Base-by-base conservation (phyloP, 2,888 invertebrate species). In the Dryobotodes eremita region DNA sequence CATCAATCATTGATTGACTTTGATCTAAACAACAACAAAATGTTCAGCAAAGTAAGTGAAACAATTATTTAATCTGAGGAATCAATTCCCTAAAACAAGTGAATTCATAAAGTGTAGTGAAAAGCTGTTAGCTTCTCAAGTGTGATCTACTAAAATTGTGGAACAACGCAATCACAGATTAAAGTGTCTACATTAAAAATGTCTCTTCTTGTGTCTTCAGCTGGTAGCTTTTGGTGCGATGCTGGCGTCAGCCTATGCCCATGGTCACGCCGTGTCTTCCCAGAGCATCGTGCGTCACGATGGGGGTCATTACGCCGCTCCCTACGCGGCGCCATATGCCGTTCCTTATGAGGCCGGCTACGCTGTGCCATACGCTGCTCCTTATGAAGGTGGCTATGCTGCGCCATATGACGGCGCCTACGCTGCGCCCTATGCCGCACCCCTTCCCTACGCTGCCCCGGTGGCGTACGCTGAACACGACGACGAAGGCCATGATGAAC, bases 31-130 rank as follows among this genome's bases (percentile, higher is more conserved):
- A 89, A 91, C 86, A 91, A 82, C 93, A 94, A 93, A 92, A 96
- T 96, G 96, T 95, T 95, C 91, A 93, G 92, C 92, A 95, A 95
- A 95, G 96, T 96, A 91, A 95, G 95, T 93, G 76, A 73, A 42
- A 69, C 42, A 59, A 68, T 74, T 62, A 59, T 23, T 20, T 57
- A 57, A 55, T 57, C 46, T 78, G 42, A 53, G 50, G 10, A 31
- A 62, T n/a, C 20, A 65, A 75, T 26, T 68, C 8, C 7, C 15
- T 31, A 11, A 48, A 76, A 13, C 31, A 15, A 83, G 57, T 86
- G 66, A 64, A 71, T 36, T 61, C 13, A 20, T 59, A 17, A 66
- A 64, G 65, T 59, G 50, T 17, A 36, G 74, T 83, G 71, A 55
- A 64, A 70, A 68, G 36, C 26, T n/a, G 3, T n/a, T 42, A 20